Evolutionary conservation across 2,113 vertebrate species (phyloP).

Genomic region (Sinosuthora webbiana): DNA sequence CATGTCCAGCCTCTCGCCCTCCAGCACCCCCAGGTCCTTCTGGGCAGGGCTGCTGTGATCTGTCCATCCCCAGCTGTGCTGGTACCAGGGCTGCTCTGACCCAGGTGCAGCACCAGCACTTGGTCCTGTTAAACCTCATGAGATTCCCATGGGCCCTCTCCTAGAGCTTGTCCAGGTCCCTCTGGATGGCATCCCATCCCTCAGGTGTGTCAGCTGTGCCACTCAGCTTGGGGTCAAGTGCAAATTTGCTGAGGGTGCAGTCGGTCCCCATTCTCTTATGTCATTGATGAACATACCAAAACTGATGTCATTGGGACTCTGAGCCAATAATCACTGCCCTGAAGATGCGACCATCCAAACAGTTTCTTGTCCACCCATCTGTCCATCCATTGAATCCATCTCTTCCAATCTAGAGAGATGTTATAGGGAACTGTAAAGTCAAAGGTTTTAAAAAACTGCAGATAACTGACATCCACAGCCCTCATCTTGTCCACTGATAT

Average conservation of each 20-base stretch:
- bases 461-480: not conserved
- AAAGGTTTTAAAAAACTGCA: not conserved
- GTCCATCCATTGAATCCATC: not conserved
- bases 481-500: not conserved
- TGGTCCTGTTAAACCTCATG: rapidly evolving
- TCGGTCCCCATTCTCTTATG: rapidly evolving
- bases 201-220: rapidly evolving
- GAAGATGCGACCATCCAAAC: rapidly evolving
- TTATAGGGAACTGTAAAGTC: not conserved
- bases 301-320: not conserved
- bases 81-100: not conserved
- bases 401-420: not conserved
- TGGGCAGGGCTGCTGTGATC: not conserved
- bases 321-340: not conserved
- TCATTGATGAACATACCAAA: not conserved
- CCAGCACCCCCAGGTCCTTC: not conserved
- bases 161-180: rapidly evolving
- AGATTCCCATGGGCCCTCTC: rapidly evolving
- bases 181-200: not conserved
- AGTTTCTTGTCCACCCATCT: not conserved
- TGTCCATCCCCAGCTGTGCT: not conserved
- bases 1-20: not conserved
- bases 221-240: not conserved
- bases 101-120: not conserved
- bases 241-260: not conserved